Conservation (phyloP, 1,140 invertebrate species). For the Cardiocondyla obscurior region DNA sequence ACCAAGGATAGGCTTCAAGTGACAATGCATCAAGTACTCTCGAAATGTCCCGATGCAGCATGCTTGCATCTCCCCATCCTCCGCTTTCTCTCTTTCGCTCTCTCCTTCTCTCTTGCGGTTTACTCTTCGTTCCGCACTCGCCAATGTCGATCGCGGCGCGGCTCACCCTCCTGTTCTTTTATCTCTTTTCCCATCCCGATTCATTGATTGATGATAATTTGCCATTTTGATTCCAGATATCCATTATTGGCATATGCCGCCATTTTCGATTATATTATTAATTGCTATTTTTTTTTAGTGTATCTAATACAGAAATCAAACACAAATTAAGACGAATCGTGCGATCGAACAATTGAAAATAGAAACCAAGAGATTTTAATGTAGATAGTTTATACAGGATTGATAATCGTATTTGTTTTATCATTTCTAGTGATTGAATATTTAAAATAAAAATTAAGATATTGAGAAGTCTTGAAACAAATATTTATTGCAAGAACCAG, state of each 20-base stretch:
- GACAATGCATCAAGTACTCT: conserved; percentile 74
- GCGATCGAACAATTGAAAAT: neutral
- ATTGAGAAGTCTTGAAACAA: neutral
- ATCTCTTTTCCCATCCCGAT: neutral
- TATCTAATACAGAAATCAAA: neutral
- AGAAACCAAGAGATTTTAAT: neutral
- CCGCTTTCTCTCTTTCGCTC: too few species aligned
- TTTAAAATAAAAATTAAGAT: neutral
- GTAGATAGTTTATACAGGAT: neutral
- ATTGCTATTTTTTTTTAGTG: neutral
- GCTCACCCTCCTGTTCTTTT: neutral
- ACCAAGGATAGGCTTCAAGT: conserved; percentile 63
- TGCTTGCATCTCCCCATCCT: too few species aligned
- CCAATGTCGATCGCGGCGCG: conserved; percentile 26
- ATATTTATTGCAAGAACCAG: neutral
- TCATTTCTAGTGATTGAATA: neutral
- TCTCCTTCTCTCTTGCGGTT: conserved; percentile 5
- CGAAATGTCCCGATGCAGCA: conserved; percentile 69
- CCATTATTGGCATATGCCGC: conserved; percentile 1
- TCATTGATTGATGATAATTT: conserved; percentile 68
- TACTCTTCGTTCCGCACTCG: neutral
- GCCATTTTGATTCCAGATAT: conserved; percentile 62
- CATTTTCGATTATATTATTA: neutral
- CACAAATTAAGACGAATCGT: neutral
- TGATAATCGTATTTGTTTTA: neutral